Percentiles rank a stretch among this genome's conserved stretches.
These are phyloP conservation scores for Palythoa grandiflora DNA, from an alignment of 92 coral and sea anemone genomes.

Conservation along the genomic window DNA sequence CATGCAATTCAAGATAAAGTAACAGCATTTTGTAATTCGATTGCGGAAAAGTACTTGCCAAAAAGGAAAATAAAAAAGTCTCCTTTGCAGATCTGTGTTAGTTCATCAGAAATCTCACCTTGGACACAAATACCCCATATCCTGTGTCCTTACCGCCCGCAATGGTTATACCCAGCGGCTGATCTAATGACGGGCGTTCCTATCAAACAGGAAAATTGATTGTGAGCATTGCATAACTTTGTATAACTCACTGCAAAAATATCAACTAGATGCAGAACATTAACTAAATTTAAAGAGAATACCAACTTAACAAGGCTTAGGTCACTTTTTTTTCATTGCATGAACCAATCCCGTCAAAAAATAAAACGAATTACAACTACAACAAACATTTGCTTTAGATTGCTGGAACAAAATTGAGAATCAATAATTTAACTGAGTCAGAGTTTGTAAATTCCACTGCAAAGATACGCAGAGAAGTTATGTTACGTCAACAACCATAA, in stretches of 20 bases:
- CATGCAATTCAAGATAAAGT: neutral
- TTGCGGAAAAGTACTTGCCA: neutral
- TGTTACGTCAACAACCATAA: too few species aligned
- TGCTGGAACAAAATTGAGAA: too few species aligned
- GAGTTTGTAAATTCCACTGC: too few species aligned
- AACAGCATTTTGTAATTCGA: neutral
- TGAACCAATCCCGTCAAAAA: too few species aligned
- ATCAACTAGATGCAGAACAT: too few species aligned
- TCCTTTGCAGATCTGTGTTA: neutral
- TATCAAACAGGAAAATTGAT: neutral
- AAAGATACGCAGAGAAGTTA: too few species aligned
- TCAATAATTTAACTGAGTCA: too few species aligned
- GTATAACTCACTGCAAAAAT: neutral
- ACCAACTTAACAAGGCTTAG: too few species aligned
- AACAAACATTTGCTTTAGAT: too few species aligned
- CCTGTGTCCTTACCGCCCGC: slow-evolving; percentile 94
- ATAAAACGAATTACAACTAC: too few species aligned
- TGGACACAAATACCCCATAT: slow-evolving; percentile 89
- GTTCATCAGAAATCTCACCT: slow-evolving; percentile 57
- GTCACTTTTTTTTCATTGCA: too few species aligned
- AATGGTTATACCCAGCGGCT: slow-evolving; percentile 83
- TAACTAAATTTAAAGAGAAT: too few species aligned
- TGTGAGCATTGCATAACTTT: neutral
- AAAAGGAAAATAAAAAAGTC: neutral
- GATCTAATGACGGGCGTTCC: slow-evolving; percentile 84